Evolutionary conservation across 1,140 invertebrate genomes (phyloP).

Genomic region (Aphelinus atriplicis): DNA sequence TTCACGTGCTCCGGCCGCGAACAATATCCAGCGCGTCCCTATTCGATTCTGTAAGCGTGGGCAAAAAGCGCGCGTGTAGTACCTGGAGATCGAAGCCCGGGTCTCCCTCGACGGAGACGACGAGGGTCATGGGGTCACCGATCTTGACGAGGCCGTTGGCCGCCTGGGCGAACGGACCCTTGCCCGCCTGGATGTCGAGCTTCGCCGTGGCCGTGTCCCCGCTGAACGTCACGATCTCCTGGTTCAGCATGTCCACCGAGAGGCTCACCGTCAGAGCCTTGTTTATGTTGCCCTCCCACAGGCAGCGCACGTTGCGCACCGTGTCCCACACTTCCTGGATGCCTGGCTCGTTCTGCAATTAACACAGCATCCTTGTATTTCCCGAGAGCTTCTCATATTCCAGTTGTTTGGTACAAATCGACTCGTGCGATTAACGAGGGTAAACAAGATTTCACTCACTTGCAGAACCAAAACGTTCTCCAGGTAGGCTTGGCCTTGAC

Average conservation of each 20-base stretch:
- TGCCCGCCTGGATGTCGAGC: constrained; percentile 82
- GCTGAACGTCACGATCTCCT: constrained; percentile 83
- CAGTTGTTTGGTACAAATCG: too few species aligned
- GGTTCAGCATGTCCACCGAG: constrained; percentile 82
- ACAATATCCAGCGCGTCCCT: too few species aligned
- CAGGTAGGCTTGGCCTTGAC: constrained; percentile 79
- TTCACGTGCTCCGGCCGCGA: not conserved
- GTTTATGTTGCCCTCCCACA: constrained; percentile 84
- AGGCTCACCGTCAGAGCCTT: constrained; percentile 79
- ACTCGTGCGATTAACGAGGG: not conserved
- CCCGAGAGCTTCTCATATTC: too few species aligned
- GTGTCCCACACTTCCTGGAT: constrained; percentile 87
- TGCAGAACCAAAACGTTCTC: constrained; percentile 84
- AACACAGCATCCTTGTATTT: not conserved
- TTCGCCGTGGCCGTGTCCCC: constrained; percentile 84
- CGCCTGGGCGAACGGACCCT: constrained; percentile 79
- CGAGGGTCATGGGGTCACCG: constrained; percentile 84
- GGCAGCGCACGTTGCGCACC: constrained; percentile 78
- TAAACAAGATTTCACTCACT: constrained; percentile 43
- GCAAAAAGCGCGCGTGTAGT: not conserved
- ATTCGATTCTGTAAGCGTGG: too few species aligned
- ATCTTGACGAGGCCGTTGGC: constrained; percentile 84
- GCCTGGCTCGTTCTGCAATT: constrained; percentile 75
- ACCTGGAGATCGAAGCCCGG: constrained; percentile 80
- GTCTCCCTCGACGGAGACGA: constrained; percentile 83